Base-by-base conservation (phyloP, 2,113 vertebrate genomes). In the Thamnophis sirtalis region DNA sequence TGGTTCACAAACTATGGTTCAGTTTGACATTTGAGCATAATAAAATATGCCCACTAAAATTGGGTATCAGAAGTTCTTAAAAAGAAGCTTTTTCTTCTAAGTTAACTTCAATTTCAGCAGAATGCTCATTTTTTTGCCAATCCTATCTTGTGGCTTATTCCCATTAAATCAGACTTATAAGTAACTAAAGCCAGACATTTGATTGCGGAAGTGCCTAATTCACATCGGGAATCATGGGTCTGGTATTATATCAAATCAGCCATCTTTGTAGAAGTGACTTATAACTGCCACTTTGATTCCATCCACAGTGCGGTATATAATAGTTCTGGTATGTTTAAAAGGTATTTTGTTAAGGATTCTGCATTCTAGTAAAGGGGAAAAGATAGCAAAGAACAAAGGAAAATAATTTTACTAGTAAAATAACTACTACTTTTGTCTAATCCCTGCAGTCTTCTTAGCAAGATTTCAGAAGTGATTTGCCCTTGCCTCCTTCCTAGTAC, bases 191-290 rank as follows among this genome's bases (percentile, higher is more conserved):
- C 33, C 90, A 58, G 68, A 1, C 1, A 38, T 26, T 4, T 63
- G 54, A 13, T 93, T 33, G 13, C 53, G 88, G 51, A 43, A 92
- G 88, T 53, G n/a, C 26, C 54, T 89, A 88, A 92, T 63, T 49
- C 55, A 53, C 49, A 92, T 80, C 51, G 50, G 68, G 88, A 63
- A 85, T 51, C 54, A 84, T 17, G 60, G 33, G 22, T 26, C 51
- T 92, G 26, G 43, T 85, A 89, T 60, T 85, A 89, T 38, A 85
- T 54, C 43, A 53, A 58, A 89, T 49, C 19, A 43, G 48, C 63
- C 22, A 50, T 49, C 53, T 51, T 84, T 48, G 7, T 43, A 84
- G 54, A 51, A 85, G 53, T n/a, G 33, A 33, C 19, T 89, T 89
- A 54, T 56, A 56, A 53, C 63, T 88, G 17, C 43, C 53, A 58